Conservation (phyloP, 2,888 invertebrate species). For the Drosophila antonietae region DNA sequence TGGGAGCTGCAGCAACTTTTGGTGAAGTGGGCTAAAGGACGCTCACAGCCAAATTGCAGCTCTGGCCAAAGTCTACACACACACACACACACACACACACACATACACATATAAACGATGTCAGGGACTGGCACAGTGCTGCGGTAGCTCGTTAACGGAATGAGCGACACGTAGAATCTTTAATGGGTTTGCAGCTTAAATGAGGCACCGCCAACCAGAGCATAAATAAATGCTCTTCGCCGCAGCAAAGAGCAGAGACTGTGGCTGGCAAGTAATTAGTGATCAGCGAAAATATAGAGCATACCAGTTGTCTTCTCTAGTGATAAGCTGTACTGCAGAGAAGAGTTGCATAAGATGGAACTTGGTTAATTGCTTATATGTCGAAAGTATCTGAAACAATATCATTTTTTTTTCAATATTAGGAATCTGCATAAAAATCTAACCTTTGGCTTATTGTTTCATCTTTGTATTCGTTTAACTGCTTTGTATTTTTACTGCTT, state of each 20-base stretch:
- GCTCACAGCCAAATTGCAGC: slow-evolving; percentile 59
- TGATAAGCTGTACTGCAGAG: neutral
- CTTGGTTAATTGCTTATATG: neutral
- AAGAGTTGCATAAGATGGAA: neutral
- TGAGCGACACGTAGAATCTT: slow-evolving; percentile 32
- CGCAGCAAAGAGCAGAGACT: neutral
- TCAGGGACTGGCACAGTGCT: slow-evolving; percentile 55
- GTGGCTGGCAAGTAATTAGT: neutral
- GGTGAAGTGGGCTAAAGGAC: slow-evolving; percentile 55
- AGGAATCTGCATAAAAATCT: too few species aligned
- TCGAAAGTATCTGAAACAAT: neutral
- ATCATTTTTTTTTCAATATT: neutral
- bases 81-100: slow-evolving; percentile 6
- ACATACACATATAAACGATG: slow-evolving; percentile 46
- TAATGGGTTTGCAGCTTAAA: slow-evolving; percentile 46
- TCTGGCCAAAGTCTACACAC: slow-evolving; percentile 33
- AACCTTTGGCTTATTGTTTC: too few species aligned
- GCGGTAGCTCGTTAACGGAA: slow-evolving; percentile 61
- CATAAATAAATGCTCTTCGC: slow-evolving; percentile 7
- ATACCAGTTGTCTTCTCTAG: neutral
- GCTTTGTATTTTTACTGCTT: too few species aligned
- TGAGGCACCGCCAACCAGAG: slow-evolving; percentile 21
- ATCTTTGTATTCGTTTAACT: neutral
- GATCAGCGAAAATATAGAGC: slow-evolving; percentile 4
- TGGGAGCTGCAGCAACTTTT: neutral